These are phyloP conservation scores for Neocloeon triangulifer DNA, from an alignment of 1,140 invertebrate genomes.

Conservation along the genomic window DNA sequence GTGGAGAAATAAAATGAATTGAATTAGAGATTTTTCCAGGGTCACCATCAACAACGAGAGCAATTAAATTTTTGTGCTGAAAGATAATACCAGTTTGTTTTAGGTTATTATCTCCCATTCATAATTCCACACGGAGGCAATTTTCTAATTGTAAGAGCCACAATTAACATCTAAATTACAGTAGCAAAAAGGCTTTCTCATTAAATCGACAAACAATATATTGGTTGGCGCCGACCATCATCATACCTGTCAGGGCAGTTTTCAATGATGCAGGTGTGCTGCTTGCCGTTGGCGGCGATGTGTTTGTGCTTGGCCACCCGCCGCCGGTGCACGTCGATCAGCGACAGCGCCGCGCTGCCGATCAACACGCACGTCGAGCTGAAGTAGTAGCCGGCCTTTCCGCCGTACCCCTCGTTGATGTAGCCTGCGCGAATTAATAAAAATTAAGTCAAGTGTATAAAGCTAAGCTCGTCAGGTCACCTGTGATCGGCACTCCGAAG, in stretches of 20 bases:
- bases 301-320: constrained; percentile 42
- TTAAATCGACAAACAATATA: too few species aligned
- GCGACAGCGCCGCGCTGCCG: constrained; percentile 50
- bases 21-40: too few species aligned
- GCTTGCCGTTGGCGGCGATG: constrained; percentile 26
- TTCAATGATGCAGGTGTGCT: constrained; percentile 9
- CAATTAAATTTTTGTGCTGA: too few species aligned
- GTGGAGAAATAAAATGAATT: too few species aligned
- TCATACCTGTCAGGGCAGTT: constrained; percentile 9
- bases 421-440: constrained; percentile 29
- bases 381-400: constrained; percentile 59
- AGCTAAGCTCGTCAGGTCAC: constrained; percentile 21
- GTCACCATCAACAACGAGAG: too few species aligned
- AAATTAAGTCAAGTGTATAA: not conserved
- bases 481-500: constrained; percentile 63
- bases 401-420: constrained; percentile 47
- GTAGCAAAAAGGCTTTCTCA: too few species aligned
- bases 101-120: too few species aligned
- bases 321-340: constrained; percentile 52
- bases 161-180: too few species aligned
- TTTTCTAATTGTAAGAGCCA: too few species aligned
- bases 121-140: too few species aligned
- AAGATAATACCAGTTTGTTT: too few species aligned
- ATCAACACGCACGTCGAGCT: constrained; percentile 52
- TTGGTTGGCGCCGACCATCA: too few species aligned